These are phyloP conservation scores for Xestia rhomboidea DNA, from an alignment of 2,888 invertebrate genomes.

Conservation along the genomic window DNA sequence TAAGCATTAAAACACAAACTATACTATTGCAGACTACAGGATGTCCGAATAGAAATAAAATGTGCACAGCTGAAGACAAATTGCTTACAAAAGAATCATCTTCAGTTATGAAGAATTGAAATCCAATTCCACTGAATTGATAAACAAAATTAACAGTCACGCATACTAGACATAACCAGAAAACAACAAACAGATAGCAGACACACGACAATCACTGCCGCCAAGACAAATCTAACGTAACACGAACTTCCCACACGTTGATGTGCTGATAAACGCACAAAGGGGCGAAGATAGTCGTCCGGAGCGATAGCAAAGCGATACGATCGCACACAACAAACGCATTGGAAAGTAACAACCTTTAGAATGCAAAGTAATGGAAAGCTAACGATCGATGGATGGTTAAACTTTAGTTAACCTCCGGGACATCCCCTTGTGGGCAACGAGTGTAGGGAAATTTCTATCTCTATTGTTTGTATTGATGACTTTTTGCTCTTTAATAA, in stretches of 20 bases:
- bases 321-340: constrained; percentile 76
- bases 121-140: background rate
- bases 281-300: constrained; percentile 79
- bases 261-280: constrained; percentile 79
- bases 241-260: constrained; percentile 74
- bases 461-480: constrained; percentile 65
- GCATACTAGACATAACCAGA: constrained; percentile 10
- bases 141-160: background rate
- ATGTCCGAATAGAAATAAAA: background rate
- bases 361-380: constrained; percentile 82
- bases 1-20: constrained; percentile 22
- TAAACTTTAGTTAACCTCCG: constrained; percentile 71
- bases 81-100: background rate
- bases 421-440: constrained; percentile 61
- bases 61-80: background rate
- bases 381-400: constrained; percentile 71
- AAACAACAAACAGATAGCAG: constrained; percentile 19
- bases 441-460: constrained; percentile 61
- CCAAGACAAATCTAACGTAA: constrained; percentile 64
- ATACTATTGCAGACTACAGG: background rate
- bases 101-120: background rate
- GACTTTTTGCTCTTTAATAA: constrained; percentile 43
- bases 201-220: constrained; percentile 34
- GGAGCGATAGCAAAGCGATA: constrained; percentile 78
- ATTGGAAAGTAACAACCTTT: constrained; percentile 82